A percentile compares a stretch with the other conserved stretches of the same genome.
phyloP scores from a whole-genome alignment of 2,113 vertebrate species.

The Seriola rivoliana region DNA sequence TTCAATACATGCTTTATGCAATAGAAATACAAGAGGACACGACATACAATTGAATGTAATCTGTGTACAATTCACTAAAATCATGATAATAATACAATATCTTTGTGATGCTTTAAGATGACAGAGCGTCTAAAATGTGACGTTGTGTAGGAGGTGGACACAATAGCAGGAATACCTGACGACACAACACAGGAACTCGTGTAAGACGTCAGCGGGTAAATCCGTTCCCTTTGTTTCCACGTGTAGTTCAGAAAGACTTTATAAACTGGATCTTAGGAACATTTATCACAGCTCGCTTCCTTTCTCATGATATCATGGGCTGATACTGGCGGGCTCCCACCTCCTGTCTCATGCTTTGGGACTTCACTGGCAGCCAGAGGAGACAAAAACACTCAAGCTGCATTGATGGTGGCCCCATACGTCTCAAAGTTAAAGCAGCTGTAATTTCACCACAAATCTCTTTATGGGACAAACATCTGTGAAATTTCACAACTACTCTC shows the following conservation, averaged over 20 bases:
- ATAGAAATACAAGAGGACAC: background rate
- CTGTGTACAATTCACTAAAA: background rate
- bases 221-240: conserved; percentile 23
- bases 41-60: background rate
- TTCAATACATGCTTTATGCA: background rate
- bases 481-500: conserved; percentile 30
- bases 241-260: conserved; percentile 45
- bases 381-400: conserved; percentile 43
- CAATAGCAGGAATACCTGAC: background rate
- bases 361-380: conserved; percentile 54
- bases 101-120: background rate
- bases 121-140: background rate
- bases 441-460: conserved; percentile 28
- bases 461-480: conserved; percentile 37
- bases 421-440: conserved; percentile 39
- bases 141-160: background rate
- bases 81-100: background rate
- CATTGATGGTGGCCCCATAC: conserved; percentile 52
- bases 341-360: conserved; percentile 56
- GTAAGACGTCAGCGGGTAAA: conserved; percentile 7
- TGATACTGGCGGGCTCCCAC: conserved; percentile 59
- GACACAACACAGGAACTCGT: background rate
- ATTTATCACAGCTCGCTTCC: conserved; percentile 62
- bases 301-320: conserved; percentile 78
- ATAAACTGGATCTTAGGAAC: conserved; percentile 57